A percentile compares a stretch with the other conserved stretches of the same genome.
These are phyloP conservation scores for Dilophus febrilis DNA, from an alignment of 2,888 invertebrate species.

Conservation along the genomic window DNA sequence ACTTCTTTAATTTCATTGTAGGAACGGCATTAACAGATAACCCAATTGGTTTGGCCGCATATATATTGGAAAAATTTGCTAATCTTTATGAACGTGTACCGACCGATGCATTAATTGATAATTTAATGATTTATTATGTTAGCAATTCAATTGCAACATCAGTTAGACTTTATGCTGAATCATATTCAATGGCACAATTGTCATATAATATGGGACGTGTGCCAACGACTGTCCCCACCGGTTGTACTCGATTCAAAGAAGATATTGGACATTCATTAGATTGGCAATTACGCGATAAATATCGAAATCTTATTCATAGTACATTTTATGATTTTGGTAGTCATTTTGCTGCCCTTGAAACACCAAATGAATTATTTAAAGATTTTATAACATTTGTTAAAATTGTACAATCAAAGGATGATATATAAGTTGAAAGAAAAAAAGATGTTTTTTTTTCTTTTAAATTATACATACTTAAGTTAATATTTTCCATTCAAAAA, in stretches of 20 bases:
- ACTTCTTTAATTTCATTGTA: conserved; percentile 20
- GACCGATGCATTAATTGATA: conserved; percentile 41
- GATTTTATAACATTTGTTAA: conserved; percentile 34
- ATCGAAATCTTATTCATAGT: conserved; percentile 47
- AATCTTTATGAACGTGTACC: conserved; percentile 38
- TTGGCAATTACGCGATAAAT: conserved; percentile 39
- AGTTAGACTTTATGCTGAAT: conserved; percentile 50
- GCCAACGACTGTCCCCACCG: conserved; percentile 50
- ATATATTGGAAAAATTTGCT: conserved; percentile 80
- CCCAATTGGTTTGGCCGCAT: conserved; percentile 74
- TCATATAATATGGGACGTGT: conserved; percentile 30
- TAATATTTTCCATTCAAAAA: no score
- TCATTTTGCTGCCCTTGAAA: conserved; percentile 73
- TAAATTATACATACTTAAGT: no score
- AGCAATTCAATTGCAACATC: conserved; percentile 54
- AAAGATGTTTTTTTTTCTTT: no score
- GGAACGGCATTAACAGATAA: conserved; percentile 56
- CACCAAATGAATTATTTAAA: conserved; percentile 48
- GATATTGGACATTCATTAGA: conserved; percentile 47
- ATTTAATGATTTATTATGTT: conserved; percentile 66
- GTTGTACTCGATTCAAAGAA: conserved; percentile 53
- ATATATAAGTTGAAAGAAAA: no score
- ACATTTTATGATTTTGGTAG: conserved; percentile 53
- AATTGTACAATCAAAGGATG: neutral
- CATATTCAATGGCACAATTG: conserved; percentile 20